Evolutionary conservation across 1,140 invertebrate genomes (phyloP).

Genomic region (Drosophila lowei): DNA sequence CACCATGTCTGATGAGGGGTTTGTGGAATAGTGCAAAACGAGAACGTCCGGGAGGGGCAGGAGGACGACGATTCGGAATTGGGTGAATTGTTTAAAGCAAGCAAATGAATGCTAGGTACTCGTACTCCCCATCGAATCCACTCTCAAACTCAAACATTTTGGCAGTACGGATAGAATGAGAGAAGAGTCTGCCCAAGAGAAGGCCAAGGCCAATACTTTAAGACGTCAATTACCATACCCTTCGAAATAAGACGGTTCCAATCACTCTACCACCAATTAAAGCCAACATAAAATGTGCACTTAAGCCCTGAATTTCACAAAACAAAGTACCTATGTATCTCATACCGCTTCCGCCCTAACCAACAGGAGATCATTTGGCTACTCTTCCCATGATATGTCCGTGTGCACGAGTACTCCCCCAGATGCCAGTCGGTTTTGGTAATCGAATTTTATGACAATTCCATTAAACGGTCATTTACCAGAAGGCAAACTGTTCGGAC

Average conservation of each 20-base stretch:
- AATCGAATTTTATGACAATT: constrained; percentile 53
- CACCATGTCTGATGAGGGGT: constrained; percentile 1
- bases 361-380: not conserved
- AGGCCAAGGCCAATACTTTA: too few species aligned
- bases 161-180: too few species aligned
- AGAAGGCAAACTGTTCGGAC: constrained; percentile 33
- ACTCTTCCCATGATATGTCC: not conserved
- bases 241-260: too few species aligned
- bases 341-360: too few species aligned
- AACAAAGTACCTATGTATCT: too few species aligned
- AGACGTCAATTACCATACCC: too few species aligned
- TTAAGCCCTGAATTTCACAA: too few species aligned
- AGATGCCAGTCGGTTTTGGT: constrained; percentile 17
- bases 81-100: constrained; percentile 20
- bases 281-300: too few species aligned
- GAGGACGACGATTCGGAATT: constrained; percentile 4
- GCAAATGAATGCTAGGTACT: not conserved
- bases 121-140: too few species aligned
- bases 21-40: not conserved
- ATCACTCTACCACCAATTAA: too few species aligned
- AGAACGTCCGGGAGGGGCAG: not conserved
- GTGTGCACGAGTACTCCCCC: not conserved
- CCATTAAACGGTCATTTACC: constrained; percentile 48
- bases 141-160: too few species aligned
- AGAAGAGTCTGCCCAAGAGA: too few species aligned